Evolutionary conservation across 2,113 vertebrate genomes (phyloP), one percentile per base, ranked within the genome.

Genomic region (Bagarius yarrelli): DNA sequence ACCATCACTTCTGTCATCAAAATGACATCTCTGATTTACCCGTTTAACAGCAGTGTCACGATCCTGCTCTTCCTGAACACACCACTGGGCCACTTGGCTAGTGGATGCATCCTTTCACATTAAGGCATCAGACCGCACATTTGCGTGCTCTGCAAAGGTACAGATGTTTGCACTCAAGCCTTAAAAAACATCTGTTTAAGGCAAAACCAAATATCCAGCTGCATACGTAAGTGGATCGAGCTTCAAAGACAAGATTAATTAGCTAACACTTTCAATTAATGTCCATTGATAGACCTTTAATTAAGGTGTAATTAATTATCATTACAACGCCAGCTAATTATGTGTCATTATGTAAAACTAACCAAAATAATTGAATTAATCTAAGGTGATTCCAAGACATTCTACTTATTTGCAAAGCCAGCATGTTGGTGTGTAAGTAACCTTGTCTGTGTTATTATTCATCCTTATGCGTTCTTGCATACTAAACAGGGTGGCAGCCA

Each of bases 341-440:
- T 85, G 88, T 91, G 90, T 90, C 85, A 78, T 88, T 87, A 79
- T 80, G 88, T 85, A 73, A 86, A 84, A 79, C 60, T 74, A 84
- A 90, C 89, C 88, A 90, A 90, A 90, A 88, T 92, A 90, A 92
- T 92, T 89, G 90, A 88, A 92, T 91, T 92, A 91, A 88, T 87
- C 77, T 73, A 88, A 89, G 86, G 89, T 90, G 91, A 86, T 81
- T 88, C 84, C 74, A 84, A 88, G 89, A 87, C 88, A 85, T 87
- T 44, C 74, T 64, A 82, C 84, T 89, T 91, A 88, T 91, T 81
- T 85, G 69, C 80, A 76, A 86, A 74, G 59, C 79, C 83, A 80
- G 79, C n/a, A 44, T 70, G 69, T 34, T 81, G 60, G 23, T 47
- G 72, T 78, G 73, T 84, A 78, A 86, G 81, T 78, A 82, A 70